These are phyloP conservation scores for Rallus crepitans DNA, from an alignment of 2,797 vertebrate genomes.

Conservation along the genomic window DNA sequence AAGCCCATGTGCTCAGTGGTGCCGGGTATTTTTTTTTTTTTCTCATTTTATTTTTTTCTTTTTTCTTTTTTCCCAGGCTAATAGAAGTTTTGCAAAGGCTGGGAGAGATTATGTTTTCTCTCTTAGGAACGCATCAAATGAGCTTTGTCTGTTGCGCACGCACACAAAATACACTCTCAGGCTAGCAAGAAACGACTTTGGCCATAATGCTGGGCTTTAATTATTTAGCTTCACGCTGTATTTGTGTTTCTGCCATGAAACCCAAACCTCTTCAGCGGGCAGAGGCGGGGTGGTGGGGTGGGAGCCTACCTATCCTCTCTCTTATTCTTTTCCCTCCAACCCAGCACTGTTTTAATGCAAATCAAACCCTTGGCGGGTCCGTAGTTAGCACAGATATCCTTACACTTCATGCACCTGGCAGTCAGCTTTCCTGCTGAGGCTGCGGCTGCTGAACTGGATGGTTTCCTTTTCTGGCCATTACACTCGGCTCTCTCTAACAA, in stretches of 20 bases:
- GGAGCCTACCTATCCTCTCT: background rate
- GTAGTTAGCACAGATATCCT: conserved; percentile 12
- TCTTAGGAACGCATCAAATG: background rate
- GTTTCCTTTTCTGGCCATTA: background rate
- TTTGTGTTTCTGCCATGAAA: conserved; percentile 56
- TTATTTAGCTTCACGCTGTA: conserved; percentile 48
- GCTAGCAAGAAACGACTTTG: background rate
- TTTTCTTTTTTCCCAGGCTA: background rate
- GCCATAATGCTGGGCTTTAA: conserved; percentile 15
- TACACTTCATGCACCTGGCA: conserved; percentile 19
- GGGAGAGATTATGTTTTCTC: background rate
- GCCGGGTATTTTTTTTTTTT: background rate
- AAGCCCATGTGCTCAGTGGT: conserved; percentile 44
- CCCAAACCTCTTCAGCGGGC: conserved; percentile 14
- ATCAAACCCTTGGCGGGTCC: background rate
- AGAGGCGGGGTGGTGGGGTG: background rate
- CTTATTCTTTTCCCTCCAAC: conserved; percentile 4
- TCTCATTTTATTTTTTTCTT: background rate
- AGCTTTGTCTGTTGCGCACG: background rate
- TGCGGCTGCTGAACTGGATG: background rate
- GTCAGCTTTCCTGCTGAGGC: background rate
- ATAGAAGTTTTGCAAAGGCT: conserved; percentile 12
- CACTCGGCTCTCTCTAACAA: background rate
- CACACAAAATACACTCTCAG: background rate
- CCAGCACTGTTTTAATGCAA: conserved; percentile 33